A percentile compares a stretch with the other conserved stretches of the same genome.
Conservation (phyloP, 2,113 vertebrate genomes). For the Rhinoptilus africanus region DNA sequence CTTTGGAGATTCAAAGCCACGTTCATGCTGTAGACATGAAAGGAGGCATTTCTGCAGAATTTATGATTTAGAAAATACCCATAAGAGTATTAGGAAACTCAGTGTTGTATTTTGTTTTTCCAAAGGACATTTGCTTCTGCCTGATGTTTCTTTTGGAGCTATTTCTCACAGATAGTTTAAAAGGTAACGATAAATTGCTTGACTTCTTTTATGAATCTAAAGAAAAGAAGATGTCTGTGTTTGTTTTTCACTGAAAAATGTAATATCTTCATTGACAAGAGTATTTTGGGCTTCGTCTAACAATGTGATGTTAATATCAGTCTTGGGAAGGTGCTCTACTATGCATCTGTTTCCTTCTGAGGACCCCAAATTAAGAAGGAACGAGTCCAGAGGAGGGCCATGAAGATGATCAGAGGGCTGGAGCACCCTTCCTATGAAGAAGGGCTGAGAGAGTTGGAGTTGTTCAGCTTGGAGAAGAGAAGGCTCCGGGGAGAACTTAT, state of each 20-base stretch:
- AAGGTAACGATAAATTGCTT: background rate
- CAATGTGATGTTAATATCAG: background rate
- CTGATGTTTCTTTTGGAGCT: background rate
- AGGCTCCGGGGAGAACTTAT: background rate
- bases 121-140: background rate
- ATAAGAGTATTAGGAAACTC: background rate
- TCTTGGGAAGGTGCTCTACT: background rate
- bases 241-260: background rate
- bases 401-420: background rate
- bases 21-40: background rate
- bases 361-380: background rate
- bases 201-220: background rate
- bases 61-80: background rate
- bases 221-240: background rate
- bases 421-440: background rate
- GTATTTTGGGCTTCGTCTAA: background rate
- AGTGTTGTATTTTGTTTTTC: background rate
- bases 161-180: background rate
- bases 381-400: background rate
- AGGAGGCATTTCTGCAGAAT: background rate
- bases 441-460: background rate
- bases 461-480: background rate
- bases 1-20: background rate
- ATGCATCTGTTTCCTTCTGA: background rate
- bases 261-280: background rate